These are phyloP conservation scores for Mallotus villosus DNA, from an alignment of 2,797 vertebrate species.

Conservation along the genomic window DNA sequence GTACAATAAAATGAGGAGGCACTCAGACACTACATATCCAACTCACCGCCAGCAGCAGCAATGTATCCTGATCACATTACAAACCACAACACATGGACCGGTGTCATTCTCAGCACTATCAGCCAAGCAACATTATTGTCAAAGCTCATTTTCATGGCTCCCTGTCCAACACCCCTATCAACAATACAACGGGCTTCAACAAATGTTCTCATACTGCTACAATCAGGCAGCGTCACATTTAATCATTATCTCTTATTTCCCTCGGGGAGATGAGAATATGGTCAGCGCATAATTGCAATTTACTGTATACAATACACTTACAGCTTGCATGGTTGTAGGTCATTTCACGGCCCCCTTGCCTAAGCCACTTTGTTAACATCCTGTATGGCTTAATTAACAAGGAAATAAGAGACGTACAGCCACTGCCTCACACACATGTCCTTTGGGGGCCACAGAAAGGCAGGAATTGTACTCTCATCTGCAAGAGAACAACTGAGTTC, in stretches of 20 bases:
- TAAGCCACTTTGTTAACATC: conserved; percentile 41
- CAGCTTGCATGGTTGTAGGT: conserved; percentile 22
- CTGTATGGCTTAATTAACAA: conserved; percentile 55
- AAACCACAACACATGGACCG: conserved; percentile 35
- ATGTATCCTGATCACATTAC: conserved; percentile 24
- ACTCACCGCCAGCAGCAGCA: conserved; percentile 14
- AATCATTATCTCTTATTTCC: conserved; percentile 44
- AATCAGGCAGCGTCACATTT: conserved; percentile 39
- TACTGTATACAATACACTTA: background rate
- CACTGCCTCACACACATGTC: too few relatives aligned
- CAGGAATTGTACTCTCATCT: background rate
- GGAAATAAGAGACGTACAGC: conserved; percentile 41
- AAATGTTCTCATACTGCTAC: conserved; percentile 37
- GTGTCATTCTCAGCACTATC: conserved; percentile 19
- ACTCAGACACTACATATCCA: background rate
- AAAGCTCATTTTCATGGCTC: conserved; percentile 29
- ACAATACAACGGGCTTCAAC: conserved; percentile 44
- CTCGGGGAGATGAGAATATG: conserved; percentile 36
- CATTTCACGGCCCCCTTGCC: conserved; percentile 40
- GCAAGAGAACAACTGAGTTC: conserved; percentile 25
- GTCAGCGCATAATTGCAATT: conserved; percentile 23
- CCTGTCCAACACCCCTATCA: conserved; percentile 38
- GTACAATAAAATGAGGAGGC: conserved; percentile 42
- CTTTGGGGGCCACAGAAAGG: too few relatives aligned
- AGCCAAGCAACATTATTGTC: conserved; percentile 28